Percentiles rank a stretch among this genome's conserved stretches.
These are phyloP conservation scores for Hippoglossus stenolepis DNA, from an alignment of 2,113 vertebrate species.

Conservation along the genomic window DNA sequence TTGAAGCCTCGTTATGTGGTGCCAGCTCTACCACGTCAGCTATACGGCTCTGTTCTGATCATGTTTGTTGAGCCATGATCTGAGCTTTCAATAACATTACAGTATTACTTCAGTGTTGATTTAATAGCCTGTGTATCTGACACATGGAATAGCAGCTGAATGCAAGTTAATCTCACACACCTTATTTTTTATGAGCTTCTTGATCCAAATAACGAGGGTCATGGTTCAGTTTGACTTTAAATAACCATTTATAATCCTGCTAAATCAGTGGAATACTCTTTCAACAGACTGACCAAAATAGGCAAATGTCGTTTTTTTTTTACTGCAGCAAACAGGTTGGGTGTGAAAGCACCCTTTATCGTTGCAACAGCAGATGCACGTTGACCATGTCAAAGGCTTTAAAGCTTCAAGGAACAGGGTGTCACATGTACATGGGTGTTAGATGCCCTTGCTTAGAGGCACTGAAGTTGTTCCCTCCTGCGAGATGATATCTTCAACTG, in stretches of 20 bases:
- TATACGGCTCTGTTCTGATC: no score
- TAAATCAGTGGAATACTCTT: background rate
- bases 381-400: background rate
- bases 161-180: no score
- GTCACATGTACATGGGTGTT: background rate
- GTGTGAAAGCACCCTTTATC: background rate
- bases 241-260: background rate
- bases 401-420: background rate
- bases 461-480: slow-evolving; percentile 1
- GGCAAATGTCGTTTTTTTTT: background rate
- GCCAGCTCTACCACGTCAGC: no score
- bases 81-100: no score
- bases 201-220: background rate
- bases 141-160: no score
- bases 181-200: no score
- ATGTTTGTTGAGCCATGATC: no score
- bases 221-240: background rate
- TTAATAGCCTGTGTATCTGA: no score
- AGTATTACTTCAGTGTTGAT: no score
- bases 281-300: background rate
- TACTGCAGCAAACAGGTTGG: background rate
- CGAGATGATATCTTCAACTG: background rate
- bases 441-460: background rate
- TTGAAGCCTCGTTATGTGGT: no score
- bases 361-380: background rate